Conservation (phyloP, 1,140 invertebrate genomes). For the Tetraneura akinire region DNA sequence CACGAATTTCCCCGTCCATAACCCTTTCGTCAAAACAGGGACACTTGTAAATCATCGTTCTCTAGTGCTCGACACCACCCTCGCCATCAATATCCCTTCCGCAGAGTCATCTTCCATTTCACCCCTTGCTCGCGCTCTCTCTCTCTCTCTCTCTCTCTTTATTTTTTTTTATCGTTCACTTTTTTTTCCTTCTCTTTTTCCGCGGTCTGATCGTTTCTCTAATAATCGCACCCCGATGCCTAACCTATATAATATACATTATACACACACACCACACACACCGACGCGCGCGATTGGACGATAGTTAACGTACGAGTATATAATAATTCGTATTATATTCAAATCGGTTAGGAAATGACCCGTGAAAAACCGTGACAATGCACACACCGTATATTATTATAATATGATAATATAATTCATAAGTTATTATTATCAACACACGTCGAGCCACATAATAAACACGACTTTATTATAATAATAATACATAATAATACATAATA, state of each 20-base stretch:
- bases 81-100: neutral
- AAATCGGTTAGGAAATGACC: slow-evolving; percentile 35
- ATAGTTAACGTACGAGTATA: slow-evolving; percentile 1
- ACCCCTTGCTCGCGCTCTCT: neutral
- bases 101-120: neutral
- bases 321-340: slow-evolving; percentile 12
- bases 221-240: no score
- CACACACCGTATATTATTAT: neutral
- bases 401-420: slow-evolving; percentile 3
- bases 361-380: slow-evolving; percentile 33
- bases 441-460: neutral
- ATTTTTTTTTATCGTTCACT: no score
- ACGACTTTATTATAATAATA: slow-evolving; percentile 11
- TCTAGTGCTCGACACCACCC: neutral
- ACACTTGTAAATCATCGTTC: slow-evolving; percentile 49
- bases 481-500: neutral
- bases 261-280: no score
- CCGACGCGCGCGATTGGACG: neutral
- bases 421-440: neutral
- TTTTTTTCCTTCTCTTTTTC: no score
- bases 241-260: no score
- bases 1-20: neutral
- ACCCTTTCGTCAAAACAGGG: slow-evolving; percentile 43
- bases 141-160: neutral
- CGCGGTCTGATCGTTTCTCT: no score